phyloP scores from a whole-genome alignment of 2,113 vertebrate genomes.

The human (Homo sapiens) region GRCh38 chr7:85168001-85168500 shows the following conservation, averaged over 20 bases:
- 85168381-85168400: not conserved
- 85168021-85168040: not conserved
- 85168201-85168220: not conserved
- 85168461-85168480: not conserved
- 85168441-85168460: not conserved
- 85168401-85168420: not conserved
- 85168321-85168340: not conserved
- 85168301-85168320: not conserved
- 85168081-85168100: not conserved
- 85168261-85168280: not conserved
- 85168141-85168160: not conserved
- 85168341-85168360: not conserved
- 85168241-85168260: not conserved
- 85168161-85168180: not conserved
- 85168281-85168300: not conserved
- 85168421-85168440: not conserved
- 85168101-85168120: not conserved
- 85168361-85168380: not conserved
- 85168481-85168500: not conserved
- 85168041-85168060: not conserved
- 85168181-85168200: not conserved
- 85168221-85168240: accelerated
- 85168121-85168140: not conserved
- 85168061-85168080: not conserved
- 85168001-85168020: not conserved